Evolutionary conservation across 2,888 invertebrate species (phyloP), one percentile per base, ranked within the genome.

Genomic region (Agrotis exclamationis): DNA sequence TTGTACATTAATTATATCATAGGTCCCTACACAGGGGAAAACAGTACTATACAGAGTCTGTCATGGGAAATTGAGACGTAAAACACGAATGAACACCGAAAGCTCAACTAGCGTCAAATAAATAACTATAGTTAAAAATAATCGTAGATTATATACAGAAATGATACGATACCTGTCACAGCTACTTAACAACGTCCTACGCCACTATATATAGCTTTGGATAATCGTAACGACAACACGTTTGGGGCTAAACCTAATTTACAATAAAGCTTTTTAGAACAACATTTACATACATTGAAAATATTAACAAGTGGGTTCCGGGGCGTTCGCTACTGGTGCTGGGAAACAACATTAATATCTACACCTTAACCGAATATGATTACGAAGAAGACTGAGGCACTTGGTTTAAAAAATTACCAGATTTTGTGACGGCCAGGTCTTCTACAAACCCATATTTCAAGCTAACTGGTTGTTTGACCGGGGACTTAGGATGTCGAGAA

Each of bases 201-300:
- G 90, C 88, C 88, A 90, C 93, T 94, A 93, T 90, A 91, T 86
- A 92, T 91, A 93, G 92, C 96, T 95, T 96, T 95, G 96, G 95
- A 95, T 93, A 90, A 92, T 92, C 91, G 90, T 91, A 94, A 93
- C 92, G 86, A 93, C 90, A 93, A 93, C 89, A 88, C 88, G 86
- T 89, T 92, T 94, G 87, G 87, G 88, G 87, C 93, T 95, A 95
- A 92, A 85, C 93, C 95, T 95, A 95, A 93, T 92, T 93, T 95
- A 95, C 93, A 95, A 95, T 95, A 95, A 96, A 95, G 95, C 95
- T 95, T 95, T 90, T 93, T 92, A 94, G 91, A 95, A 94, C 94
- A 95, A 94, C 94, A 95, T 95, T 93, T 93, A 94, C 92, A 94
- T 92, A 93, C 89, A 91, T 90, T 93, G 93, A 93, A 91, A 92